Base-by-base conservation (phyloP, 30 jellyfish, hydroid and myxozoan genomes). In the Pseudorhiza aurosa region DNA sequence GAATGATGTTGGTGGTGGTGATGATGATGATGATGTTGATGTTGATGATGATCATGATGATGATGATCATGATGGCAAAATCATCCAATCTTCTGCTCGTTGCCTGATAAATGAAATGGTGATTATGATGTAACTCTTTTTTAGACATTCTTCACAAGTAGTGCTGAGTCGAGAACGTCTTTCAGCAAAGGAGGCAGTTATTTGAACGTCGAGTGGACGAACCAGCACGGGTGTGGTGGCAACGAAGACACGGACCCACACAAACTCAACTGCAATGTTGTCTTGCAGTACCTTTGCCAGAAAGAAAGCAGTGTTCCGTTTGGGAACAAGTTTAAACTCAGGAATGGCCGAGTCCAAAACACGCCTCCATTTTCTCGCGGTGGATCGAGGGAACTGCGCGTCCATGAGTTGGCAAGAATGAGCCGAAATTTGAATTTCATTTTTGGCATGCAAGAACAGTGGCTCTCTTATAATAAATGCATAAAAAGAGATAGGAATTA, bases 151-250 rank as follows among this genome's bases (percentile, higher is more conserved):
- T 77, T 77, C 74, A 77, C 81, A 47, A 77, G 89, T 49, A 77
- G 89, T 29, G 45, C 89, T 9, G 42, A 63, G 11, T 77, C 89
- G 18, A 53, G 89, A 28, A 15, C 30, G 5, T 31, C 79, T 26
- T n/a, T 58, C 0, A 62, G 36, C 26, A 44, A 62, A n/a, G 97
- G 97, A 25, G 45, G 24, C 2, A 75, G 94, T 69, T 72, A 44
- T 26, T 25, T 85, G 58, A 35, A 64, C 44, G 46, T 92, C 56
- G 97, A 86, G 47, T 92, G 98, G 98, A 92, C 98, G 7, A 73
- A 72, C 63, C 98, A 92, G 81, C 98, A 92, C 73, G 98, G 98
- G 18, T 92, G 97, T 58, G 98, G 98, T 11, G 98, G 98, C 2
- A 73, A 92, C 46, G 96, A 92, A 46, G 96, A 92, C 81, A 77